A percentile compares a stretch with the other conserved stretches of the same genome.
Conservation (phyloP, 2,797 vertebrate species). For the Lutjanus campechanus region DNA sequence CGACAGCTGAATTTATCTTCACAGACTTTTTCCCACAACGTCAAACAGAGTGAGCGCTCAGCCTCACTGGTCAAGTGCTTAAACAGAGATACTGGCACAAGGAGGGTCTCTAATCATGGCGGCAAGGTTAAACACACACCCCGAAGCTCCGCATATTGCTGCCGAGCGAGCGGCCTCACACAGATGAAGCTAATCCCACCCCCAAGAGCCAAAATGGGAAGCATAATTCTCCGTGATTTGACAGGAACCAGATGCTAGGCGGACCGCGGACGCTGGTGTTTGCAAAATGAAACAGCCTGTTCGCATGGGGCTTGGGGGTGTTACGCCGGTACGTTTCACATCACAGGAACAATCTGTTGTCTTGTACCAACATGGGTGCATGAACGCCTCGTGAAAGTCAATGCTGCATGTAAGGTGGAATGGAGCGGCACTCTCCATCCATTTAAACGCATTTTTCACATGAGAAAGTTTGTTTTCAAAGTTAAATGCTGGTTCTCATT, state of each 20-base stretch:
- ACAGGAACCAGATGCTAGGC: slow-evolving; percentile 73
- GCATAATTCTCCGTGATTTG: slow-evolving; percentile 60
- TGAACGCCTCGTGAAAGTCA: slow-evolving; percentile 44
- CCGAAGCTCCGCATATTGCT: slow-evolving; percentile 20
- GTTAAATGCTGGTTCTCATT: not conserved
- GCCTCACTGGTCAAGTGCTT: slow-evolving; percentile 22
- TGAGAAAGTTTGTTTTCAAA: not conserved
- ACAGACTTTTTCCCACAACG: not conserved
- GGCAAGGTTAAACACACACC: slow-evolving; percentile 57
- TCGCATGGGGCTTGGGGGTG: slow-evolving; percentile 45
- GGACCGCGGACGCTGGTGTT: slow-evolving; percentile 43
- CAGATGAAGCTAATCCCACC: slow-evolving; percentile 56
- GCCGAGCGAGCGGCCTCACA: slow-evolving; percentile 8
- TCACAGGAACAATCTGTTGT: slow-evolving; percentile 48
- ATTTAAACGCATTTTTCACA: not conserved
- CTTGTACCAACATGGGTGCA: slow-evolving; percentile 33
- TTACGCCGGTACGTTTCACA: slow-evolving; percentile 31
- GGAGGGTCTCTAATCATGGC: slow-evolving; percentile 37
- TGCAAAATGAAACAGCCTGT: slow-evolving; percentile 63
- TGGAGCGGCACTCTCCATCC: too few relatives aligned
- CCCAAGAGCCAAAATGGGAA: slow-evolving; percentile 48
- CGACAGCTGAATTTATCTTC: slow-evolving; percentile 18
- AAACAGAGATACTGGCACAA: slow-evolving; percentile 21
- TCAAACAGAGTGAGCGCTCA: not conserved
- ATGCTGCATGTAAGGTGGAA: slow-evolving; percentile 17